Conservation (phyloP, 2,797 vertebrate genomes). For the Urosaurus nigricauda region DNA sequence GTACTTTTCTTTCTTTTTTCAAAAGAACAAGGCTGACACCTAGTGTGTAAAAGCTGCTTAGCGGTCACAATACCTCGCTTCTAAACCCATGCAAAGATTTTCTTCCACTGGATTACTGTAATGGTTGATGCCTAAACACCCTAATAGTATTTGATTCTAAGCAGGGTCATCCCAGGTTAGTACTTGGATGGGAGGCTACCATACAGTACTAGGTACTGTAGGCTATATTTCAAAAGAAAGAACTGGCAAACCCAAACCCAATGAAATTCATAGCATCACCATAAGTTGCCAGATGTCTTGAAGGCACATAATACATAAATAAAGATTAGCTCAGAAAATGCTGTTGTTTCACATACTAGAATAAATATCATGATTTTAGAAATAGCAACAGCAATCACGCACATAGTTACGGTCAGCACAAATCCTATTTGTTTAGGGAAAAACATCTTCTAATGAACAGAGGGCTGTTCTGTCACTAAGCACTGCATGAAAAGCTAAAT, state of each 20-base stretch:
- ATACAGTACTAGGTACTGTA: no score
- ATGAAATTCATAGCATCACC: no score
- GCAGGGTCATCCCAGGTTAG: no score
- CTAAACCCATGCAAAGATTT: not conserved
- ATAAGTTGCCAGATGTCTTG: no score
- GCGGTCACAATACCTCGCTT: slow-evolving; percentile 1
- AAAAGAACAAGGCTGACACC: slow-evolving; percentile 73
- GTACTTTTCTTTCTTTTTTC: slow-evolving; percentile 4
- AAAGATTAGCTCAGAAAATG: not conserved
- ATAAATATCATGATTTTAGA: not conserved
- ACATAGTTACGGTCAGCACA: not conserved
- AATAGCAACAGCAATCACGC: not conserved
- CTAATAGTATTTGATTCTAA: no score
- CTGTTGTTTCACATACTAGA: not conserved
- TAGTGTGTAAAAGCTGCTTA: slow-evolving; percentile 44
- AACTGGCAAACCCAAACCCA: no score
- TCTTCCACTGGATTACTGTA: not conserved
- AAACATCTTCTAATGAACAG: not conserved
- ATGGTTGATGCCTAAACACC: not conserved
- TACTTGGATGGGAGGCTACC: no score
- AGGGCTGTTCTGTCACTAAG: not conserved
- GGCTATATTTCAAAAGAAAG: no score
- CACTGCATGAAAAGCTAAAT: not conserved
- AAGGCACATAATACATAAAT: not conserved
- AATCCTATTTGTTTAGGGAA: not conserved